Conservation (phyloP, 2,797 vertebrate genomes). For the Pteronotus mesoamericanus region DNA sequence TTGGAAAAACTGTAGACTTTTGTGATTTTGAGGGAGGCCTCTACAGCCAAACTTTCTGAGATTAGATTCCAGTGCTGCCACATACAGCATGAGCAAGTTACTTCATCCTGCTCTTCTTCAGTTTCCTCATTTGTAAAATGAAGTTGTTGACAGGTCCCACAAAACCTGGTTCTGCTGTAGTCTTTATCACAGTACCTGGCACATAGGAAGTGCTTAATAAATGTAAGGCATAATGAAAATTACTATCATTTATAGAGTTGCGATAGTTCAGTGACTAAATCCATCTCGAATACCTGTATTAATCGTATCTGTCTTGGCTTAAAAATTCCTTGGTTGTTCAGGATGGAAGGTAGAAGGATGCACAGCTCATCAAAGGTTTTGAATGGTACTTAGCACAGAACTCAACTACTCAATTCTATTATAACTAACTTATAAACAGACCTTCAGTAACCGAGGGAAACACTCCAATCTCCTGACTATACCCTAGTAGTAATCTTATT, state of each 20-base stretch:
- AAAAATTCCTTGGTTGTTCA: background rate
- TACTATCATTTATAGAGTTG: background rate
- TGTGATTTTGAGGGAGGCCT: background rate
- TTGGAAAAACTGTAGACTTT: background rate
- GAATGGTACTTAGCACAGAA: background rate
- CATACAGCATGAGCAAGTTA: background rate
- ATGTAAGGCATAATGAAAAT: background rate
- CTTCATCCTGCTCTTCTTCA: background rate
- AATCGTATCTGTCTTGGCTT: background rate
- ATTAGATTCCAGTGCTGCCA: background rate
- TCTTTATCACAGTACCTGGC: background rate
- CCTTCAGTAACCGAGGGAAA: background rate
- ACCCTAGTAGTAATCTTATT: background rate
- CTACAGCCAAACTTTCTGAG: background rate
- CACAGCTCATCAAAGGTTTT: background rate
- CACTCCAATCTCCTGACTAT: background rate
- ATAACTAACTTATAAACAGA: constrained; percentile 3
- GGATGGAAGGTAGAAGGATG: background rate
- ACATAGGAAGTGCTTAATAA: background rate
- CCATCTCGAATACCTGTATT: background rate
- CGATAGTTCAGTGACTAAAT: background rate
- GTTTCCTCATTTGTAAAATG: background rate
- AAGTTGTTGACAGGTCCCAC: background rate
- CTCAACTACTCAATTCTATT: background rate
- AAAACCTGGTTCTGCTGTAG: background rate